Conservation (phyloP, 2,888 invertebrate species). For the Yponomeuta evonymella region DNA sequence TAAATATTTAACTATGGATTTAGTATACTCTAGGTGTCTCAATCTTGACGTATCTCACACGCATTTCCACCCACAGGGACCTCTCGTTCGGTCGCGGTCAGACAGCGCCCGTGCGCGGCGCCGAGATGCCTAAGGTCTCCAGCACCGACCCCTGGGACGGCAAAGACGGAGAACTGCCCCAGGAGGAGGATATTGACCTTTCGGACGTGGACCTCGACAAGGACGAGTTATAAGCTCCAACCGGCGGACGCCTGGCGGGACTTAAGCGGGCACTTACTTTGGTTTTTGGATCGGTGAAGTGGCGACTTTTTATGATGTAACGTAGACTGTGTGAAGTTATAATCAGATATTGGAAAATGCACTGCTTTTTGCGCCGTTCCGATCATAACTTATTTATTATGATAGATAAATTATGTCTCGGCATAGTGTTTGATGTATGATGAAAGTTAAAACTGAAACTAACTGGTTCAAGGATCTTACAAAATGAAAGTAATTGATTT, state of each 20-base stretch:
- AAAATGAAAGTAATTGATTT: too few species aligned
- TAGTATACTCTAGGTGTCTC: too few species aligned
- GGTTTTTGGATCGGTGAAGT: background rate
- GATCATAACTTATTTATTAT: too few species aligned
- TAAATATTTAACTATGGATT: too few species aligned
- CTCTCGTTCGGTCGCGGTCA: conserved; percentile 95
- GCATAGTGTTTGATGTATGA: too few species aligned
- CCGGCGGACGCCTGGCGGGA: background rate
- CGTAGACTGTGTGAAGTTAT: too few species aligned
- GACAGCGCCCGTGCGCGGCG: conserved; percentile 90
- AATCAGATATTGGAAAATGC: too few species aligned
- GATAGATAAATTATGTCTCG: too few species aligned
- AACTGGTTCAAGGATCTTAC: too few species aligned
- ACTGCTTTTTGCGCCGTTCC: too few species aligned
- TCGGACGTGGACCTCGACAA: conserved; percentile 91
- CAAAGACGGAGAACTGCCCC: conserved; percentile 91
- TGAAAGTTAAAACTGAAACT: too few species aligned
- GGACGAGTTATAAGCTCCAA: conserved; percentile 82
- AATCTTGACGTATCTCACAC: background rate
- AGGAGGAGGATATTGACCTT: conserved; percentile 93
- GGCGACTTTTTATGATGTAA: too few species aligned
- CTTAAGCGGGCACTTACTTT: background rate
- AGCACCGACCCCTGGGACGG: conserved; percentile 93
- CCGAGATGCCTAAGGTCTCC: conserved; percentile 83
- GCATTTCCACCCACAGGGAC: conserved; percentile 74